Percentiles rank a stretch among this genome's conserved stretches.
phyloP scores from a whole-genome alignment of 2,888 invertebrate genomes.

The Cephus rjabovi region DNA sequence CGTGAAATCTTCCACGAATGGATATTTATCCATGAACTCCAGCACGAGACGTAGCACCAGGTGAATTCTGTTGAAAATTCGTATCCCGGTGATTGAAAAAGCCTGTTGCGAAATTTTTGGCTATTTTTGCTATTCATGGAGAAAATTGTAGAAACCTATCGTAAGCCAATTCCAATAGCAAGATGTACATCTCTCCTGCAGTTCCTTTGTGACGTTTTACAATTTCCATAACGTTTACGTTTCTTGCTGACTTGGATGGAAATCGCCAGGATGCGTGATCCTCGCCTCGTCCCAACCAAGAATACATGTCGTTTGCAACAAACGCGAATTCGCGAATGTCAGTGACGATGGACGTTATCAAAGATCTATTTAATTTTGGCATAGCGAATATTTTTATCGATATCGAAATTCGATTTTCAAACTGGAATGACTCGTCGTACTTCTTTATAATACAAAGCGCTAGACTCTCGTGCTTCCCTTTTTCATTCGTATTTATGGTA shows the following conservation, averaged over 20 bases:
- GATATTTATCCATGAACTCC: constrained; percentile 38
- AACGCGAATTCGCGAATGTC: constrained; percentile 41
- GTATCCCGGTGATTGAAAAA: no score
- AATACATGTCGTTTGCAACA: constrained; percentile 42
- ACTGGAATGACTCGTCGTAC: no score
- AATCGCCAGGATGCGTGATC: constrained; percentile 47
- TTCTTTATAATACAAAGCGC: no score
- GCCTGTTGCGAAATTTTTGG: no score
- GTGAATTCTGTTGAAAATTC: constrained; percentile 29
- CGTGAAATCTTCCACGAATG: constrained; percentile 24
- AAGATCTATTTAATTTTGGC: constrained; percentile 22
- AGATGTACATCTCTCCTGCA: constrained; percentile 49
- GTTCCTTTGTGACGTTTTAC: constrained; percentile 39
- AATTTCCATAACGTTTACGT: constrained; percentile 46
- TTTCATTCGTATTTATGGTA: no score
- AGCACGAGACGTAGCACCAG: constrained; percentile 34
- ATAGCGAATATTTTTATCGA: not conserved
- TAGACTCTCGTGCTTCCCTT: no score
- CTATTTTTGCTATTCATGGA: no score
- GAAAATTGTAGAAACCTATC: constrained; percentile 42
- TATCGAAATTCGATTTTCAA: no score
- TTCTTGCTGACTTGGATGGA: constrained; percentile 39
- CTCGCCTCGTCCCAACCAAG: constrained; percentile 35
- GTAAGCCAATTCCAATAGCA: constrained; percentile 51
- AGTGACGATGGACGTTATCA: constrained; percentile 42